These are phyloP conservation scores for Magallana angulata DNA, from an alignment of 1,140 invertebrate species.

Conservation along the genomic window DNA sequence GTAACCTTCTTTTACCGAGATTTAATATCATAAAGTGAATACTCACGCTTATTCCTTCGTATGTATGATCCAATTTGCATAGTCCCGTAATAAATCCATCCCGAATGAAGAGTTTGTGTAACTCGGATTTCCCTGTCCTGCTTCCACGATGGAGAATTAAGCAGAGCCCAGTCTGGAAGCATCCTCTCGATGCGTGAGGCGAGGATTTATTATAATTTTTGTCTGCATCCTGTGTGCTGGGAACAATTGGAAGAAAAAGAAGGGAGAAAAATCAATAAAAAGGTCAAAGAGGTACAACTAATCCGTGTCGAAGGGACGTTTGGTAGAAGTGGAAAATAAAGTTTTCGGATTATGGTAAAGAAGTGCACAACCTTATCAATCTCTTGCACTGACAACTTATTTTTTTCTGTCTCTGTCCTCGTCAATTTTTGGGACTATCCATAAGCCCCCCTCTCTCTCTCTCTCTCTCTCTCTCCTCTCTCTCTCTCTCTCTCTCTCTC, in stretches of 20 bases:
- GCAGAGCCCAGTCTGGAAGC: background rate
- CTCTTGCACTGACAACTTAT: no score
- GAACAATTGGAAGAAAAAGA: background rate
- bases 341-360: no score
- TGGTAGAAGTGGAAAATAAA: background rate
- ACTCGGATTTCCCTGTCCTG: background rate
- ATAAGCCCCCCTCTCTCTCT: no score
- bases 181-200: background rate
- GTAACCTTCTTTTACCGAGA: no score
- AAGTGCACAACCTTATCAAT: no score
- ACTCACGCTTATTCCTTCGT: no score
- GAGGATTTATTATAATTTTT: constrained; percentile 25
- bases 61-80: no score
- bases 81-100: background rate
- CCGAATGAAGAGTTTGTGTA: background rate
- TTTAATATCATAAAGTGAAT: no score
- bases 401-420: no score
- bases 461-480: no score
- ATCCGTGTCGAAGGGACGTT: background rate
- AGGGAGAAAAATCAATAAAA: background rate
- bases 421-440: no score
- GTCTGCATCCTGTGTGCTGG: constrained; percentile 4
- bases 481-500: no score
- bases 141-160: background rate
- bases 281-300: background rate